These are phyloP conservation scores for Chrysina gloriosa DNA, from an alignment of 2,888 invertebrate species.

Conservation along the genomic window DNA sequence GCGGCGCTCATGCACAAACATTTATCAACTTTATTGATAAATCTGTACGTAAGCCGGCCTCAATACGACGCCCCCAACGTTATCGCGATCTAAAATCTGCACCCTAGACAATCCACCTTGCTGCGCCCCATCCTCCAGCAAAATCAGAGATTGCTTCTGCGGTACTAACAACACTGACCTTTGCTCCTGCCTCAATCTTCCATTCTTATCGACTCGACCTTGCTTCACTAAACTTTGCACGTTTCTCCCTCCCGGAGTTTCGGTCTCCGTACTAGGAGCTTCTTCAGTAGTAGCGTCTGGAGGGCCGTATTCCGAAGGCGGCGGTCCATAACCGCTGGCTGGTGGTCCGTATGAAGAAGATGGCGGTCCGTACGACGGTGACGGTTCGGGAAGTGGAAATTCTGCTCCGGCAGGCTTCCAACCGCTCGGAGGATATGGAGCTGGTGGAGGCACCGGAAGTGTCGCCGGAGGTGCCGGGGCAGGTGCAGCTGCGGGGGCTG, in stretches of 20 bases:
- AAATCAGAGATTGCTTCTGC: background rate
- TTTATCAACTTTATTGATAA: conserved; percentile 28
- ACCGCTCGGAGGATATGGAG: conserved; percentile 28
- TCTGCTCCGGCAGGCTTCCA: conserved; percentile 30
- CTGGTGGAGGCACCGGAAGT: conserved; percentile 18
- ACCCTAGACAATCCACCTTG: conserved; percentile 21
- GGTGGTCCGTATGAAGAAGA: conserved; percentile 17
- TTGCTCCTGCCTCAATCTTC: background rate
- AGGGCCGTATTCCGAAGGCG: conserved; percentile 15
- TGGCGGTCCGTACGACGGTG: conserved; percentile 18
- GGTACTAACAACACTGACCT: conserved; percentile 1
- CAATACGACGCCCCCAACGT: conserved; percentile 13
- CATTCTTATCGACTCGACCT: background rate
- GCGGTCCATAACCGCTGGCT: conserved; percentile 2
- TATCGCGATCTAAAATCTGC: conserved; percentile 32
- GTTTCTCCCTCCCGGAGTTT: background rate
- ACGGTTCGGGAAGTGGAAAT: conserved; percentile 26
- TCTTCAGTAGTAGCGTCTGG: conserved; percentile 24
- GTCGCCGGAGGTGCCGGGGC: background rate
- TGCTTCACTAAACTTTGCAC: conserved; percentile 14
- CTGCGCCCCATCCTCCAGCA: conserved; percentile 9
- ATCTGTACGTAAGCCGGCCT: conserved; percentile 22
- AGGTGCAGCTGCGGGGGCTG: background rate
- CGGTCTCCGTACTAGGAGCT: background rate
- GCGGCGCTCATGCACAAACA: background rate